These are phyloP conservation scores for Anastrepha ludens DNA, from an alignment of 1,140 invertebrate genomes.

Conservation along the genomic window DNA sequence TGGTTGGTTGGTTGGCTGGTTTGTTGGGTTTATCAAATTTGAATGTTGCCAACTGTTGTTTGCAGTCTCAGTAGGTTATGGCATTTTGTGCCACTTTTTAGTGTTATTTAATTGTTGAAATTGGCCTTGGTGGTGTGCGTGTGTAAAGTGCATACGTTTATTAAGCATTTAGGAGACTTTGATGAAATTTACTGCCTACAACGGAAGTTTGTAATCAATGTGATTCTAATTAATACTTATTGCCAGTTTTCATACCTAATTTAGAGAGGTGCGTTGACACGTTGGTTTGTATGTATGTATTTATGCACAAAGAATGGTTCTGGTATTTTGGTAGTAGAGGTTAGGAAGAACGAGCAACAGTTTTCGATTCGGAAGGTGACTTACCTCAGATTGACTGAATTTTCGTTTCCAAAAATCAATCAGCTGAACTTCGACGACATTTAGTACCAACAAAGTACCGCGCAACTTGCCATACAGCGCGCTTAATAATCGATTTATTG, in stretches of 20 bases:
- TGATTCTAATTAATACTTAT: not conserved
- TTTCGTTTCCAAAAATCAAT: too few species aligned
- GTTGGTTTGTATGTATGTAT: too few species aligned
- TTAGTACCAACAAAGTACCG: too few species aligned
- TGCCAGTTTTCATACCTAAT: not conserved
- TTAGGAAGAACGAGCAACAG: too few species aligned
- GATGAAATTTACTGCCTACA: not conserved
- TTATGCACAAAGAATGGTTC: too few species aligned
- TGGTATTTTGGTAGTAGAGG: too few species aligned
- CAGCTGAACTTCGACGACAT: too few species aligned
- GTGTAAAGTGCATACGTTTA: not conserved
- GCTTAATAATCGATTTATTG: too few species aligned
- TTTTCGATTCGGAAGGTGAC: too few species aligned
- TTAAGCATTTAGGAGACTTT: not conserved
- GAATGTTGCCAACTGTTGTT: constrained; percentile 28
- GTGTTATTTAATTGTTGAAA: constrained; percentile 15
- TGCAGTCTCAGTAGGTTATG: not conserved
- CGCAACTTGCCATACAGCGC: too few species aligned
- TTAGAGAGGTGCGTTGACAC: not conserved
- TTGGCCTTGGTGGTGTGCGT: not conserved
- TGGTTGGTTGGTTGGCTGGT: not conserved
- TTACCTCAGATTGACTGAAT: too few species aligned
- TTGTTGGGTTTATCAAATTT: constrained; percentile 45
- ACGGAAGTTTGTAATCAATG: not conserved
- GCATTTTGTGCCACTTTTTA: not conserved